Conservation (phyloP, 2,797 vertebrate species). For the Florisuga fusca region DNA sequence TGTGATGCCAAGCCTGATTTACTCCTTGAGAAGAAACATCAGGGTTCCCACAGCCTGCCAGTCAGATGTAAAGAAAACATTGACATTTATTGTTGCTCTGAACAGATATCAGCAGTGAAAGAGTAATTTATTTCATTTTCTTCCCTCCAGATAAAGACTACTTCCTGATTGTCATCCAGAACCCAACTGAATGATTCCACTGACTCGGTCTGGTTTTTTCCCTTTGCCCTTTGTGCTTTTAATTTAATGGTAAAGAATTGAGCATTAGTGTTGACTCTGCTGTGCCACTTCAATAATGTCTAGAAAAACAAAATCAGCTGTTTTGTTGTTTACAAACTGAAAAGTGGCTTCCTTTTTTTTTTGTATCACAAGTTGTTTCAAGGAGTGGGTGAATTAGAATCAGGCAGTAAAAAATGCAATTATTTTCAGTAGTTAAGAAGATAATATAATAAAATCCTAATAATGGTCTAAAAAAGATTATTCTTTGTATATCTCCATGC, state of each 20-base stretch:
- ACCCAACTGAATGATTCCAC: slow-evolving; percentile 86
- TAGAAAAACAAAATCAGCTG: not conserved
- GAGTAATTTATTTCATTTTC: not conserved
- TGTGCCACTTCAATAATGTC: not conserved
- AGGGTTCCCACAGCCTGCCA: not conserved
- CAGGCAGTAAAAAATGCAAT: not conserved
- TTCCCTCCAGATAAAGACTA: slow-evolving; percentile 92
- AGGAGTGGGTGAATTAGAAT: slow-evolving; percentile 15
- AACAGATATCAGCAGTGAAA: not conserved
- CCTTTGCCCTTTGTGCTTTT: not conserved
- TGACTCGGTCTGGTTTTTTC: not conserved
- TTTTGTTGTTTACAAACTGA: slow-evolving; percentile 9
- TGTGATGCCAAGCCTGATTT: not conserved
- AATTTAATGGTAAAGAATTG: slow-evolving; percentile 67
- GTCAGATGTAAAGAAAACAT: not conserved
- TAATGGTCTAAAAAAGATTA: not conserved
- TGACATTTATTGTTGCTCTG: not conserved
- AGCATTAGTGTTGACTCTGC: slow-evolving; percentile 40
- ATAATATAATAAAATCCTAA: slow-evolving; percentile 3
- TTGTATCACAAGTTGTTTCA: not conserved
- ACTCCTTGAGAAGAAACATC: not conserved
- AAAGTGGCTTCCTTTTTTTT: not conserved
- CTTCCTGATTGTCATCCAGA: slow-evolving; percentile 97
- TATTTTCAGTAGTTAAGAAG: slow-evolving; percentile 7
- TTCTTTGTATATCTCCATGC: not conserved